A percentile compares a stretch with the other conserved stretches of the same genome.
These are phyloP conservation scores for Leptura quadrifasciata DNA, from an alignment of 2,888 invertebrate species.

Conservation along the genomic window DNA sequence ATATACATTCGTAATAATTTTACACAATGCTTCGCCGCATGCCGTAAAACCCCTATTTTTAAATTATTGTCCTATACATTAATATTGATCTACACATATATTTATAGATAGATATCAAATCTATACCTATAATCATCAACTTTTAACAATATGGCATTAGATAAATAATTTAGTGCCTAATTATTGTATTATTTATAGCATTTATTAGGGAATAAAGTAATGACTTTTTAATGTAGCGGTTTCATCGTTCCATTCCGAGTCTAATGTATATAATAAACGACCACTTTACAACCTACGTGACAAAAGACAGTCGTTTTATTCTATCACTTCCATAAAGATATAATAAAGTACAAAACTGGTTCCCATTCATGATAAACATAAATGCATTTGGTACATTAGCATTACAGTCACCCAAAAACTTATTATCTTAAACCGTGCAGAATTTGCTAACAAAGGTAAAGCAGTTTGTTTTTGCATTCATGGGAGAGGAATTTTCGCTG, in stretches of 20 bases:
- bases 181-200: conserved; percentile 4
- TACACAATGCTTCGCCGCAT: no score
- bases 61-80: no score
- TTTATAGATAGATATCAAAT: not conserved
- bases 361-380: conserved; percentile 44
- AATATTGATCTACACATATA: no score
- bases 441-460: not conserved
- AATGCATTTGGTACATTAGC: conserved; percentile 47
- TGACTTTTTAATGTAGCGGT: conserved; percentile 11
- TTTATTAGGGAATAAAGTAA: conserved; percentile 9
- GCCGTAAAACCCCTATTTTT: no score
- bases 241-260: conserved; percentile 8
- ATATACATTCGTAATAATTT: no score
- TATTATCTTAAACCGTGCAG: conserved; percentile 3
- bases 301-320: conserved; percentile 57
- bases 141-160: not conserved
- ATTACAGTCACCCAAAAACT: conserved; percentile 33
- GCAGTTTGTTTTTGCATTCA: not conserved
- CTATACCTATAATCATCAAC: not conserved
- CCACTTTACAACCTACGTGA: conserved; percentile 59
- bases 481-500: not conserved
- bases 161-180: conserved; percentile 6
- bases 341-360: conserved; percentile 34
- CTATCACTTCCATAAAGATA: conserved; percentile 56
- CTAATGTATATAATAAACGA: conserved; percentile 41